These are phyloP conservation scores for Cebus imitator DNA, from an alignment of 2,113 vertebrate genomes.

Conservation along the genomic window DNA sequence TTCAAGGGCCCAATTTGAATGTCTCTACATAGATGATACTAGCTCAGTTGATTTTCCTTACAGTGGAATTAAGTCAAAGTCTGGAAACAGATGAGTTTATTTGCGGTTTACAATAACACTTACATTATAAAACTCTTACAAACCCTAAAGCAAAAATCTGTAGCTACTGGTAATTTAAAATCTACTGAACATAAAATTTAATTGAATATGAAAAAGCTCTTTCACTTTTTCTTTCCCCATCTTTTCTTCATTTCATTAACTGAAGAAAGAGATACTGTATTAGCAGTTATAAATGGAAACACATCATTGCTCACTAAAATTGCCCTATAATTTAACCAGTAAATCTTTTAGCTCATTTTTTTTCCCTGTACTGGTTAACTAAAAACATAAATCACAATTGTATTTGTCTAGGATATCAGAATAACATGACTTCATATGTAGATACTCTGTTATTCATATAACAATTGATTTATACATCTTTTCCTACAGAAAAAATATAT, in stretches of 20 bases:
- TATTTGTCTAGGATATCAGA: neutral
- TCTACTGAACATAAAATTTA: neutral
- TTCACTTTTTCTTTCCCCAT: neutral
- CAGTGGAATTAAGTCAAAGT: neutral
- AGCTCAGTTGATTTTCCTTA: neutral
- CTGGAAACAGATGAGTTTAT: neutral
- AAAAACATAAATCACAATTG: neutral
- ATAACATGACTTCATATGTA: neutral
- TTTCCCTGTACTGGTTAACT: neutral
- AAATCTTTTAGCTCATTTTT: neutral
- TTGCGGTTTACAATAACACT: neutral
- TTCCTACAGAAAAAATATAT: neutral
- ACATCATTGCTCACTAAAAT: neutral
- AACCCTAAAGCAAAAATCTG: neutral
- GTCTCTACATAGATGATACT: neutral
- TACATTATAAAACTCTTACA: neutral
- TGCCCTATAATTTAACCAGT: neutral
- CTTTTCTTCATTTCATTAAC: neutral
- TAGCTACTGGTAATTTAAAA: neutral
- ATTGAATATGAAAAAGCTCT: neutral
- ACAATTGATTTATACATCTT: neutral
- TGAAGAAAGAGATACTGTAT: neutral
- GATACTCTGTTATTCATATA: neutral
- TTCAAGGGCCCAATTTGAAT: neutral
- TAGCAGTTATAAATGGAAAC: neutral